Evolutionary conservation across 2,888 invertebrate genomes (phyloP).

Genomic region (Antheraea assamensis): DNA sequence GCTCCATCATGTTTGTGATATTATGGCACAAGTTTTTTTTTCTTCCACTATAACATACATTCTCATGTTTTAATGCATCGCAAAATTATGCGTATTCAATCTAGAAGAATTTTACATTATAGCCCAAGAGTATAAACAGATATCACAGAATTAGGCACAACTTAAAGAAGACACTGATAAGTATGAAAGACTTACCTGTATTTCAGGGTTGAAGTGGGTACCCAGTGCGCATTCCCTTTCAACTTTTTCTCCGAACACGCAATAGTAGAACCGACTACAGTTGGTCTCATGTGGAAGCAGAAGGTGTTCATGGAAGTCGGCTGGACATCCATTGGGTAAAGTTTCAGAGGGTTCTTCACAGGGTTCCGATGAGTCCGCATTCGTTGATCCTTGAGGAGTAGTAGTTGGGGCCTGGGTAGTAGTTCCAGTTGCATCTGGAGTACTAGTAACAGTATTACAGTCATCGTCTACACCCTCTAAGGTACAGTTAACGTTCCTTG

Average conservation of each 20-base stretch:
- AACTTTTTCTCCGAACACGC: constrained; percentile 33
- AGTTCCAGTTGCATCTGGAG: background rate
- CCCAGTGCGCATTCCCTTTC: constrained; percentile 36
- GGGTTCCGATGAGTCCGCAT: constrained; percentile 17
- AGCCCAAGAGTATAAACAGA: too few species aligned
- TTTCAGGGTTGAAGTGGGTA: constrained; percentile 40
- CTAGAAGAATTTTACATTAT: too few species aligned
- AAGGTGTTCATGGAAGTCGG: constrained; percentile 32
- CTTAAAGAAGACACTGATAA: too few species aligned
- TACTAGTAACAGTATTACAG: constrained; percentile 19
- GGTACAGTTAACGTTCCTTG: constrained; percentile 25
- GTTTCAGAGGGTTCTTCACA: constrained; percentile 19
- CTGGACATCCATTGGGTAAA: constrained; percentile 25
- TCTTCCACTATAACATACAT: too few species aligned
- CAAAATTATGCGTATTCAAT: too few species aligned
- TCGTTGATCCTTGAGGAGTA: background rate
- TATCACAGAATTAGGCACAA: too few species aligned
- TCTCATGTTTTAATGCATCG: too few species aligned
- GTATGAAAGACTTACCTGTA: background rate
- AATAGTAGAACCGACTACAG: constrained; percentile 44
- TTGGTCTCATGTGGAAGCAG: constrained; percentile 37
- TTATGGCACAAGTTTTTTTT: too few species aligned
- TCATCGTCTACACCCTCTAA: background rate
- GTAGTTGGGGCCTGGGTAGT: constrained; percentile 12
- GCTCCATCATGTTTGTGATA: too few species aligned